Conservation (phyloP, 2,888 invertebrate species). For the Hecatera dysodea region DNA sequence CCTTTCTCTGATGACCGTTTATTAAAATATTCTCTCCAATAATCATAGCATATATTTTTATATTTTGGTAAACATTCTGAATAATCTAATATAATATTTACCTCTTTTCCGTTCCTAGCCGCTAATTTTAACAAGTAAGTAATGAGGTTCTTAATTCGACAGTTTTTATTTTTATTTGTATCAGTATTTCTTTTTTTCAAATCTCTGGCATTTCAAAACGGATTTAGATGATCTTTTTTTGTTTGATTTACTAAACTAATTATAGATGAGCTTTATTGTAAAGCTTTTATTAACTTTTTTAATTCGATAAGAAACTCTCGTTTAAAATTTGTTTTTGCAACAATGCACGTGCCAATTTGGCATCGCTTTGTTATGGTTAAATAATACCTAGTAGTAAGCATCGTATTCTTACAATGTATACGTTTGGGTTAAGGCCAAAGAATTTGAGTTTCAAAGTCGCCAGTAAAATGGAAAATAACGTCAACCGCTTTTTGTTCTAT, state of each 20-base stretch:
- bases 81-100: no score
- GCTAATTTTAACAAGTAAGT: no score
- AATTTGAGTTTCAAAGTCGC: slow-evolving; percentile 18
- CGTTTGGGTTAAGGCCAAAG: slow-evolving; percentile 47
- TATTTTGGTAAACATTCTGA: no score
- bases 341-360: slow-evolving; percentile 35
- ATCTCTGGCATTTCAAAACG: not conserved
- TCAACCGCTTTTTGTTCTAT: not conserved
- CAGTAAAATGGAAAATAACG: slow-evolving; percentile 8
- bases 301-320: not conserved
- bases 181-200: no score
- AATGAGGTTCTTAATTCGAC: no score
- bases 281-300: not conserved
- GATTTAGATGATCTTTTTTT: not conserved
- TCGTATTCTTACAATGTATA: slow-evolving; percentile 32
- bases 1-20: no score
- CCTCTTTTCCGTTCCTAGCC: no score
- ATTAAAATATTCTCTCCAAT: no score
- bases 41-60: no score
- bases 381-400: slow-evolving; percentile 15
- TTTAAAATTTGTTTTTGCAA: not conserved
- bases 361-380: slow-evolving; percentile 22
- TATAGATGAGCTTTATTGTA: not conserved
- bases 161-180: no score
- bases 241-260: not conserved